A percentile compares a stretch with the other conserved stretches of the same genome.
These are phyloP conservation scores for Drosophila navojoa DNA, from an alignment of 1,140 invertebrate genomes.

Conservation along the genomic window DNA sequence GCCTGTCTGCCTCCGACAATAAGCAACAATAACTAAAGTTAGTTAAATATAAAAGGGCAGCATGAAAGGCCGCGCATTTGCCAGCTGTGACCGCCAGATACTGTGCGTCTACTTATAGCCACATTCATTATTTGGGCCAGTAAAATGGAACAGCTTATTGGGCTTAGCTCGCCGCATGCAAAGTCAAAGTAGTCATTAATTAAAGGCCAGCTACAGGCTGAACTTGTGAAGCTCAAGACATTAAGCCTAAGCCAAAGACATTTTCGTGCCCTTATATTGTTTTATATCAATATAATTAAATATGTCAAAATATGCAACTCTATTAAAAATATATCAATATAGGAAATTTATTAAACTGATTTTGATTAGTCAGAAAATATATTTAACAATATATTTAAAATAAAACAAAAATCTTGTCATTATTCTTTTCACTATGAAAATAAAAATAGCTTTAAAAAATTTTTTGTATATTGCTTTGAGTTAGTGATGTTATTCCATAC, in stretches of 20 bases:
- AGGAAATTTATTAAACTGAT: no score
- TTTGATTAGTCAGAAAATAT: no score
- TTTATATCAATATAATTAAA: no score
- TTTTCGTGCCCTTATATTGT: background rate
- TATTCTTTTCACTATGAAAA: no score
- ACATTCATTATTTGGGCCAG: conserved; percentile 73
- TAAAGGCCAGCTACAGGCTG: conserved; percentile 51
- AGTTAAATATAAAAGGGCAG: conserved; percentile 33
- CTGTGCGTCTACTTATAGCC: conserved; percentile 48
- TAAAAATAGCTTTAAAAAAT: no score
- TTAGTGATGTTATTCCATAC: no score
- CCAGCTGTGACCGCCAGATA: conserved; percentile 56
- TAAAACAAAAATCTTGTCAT: no score
- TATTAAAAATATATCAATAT: no score
- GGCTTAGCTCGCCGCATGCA: conserved; percentile 46
- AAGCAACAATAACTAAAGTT: conserved; percentile 26
- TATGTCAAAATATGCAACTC: no score
- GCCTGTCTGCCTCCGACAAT: conserved; percentile 5
- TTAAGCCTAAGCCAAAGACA: conserved; percentile 16
- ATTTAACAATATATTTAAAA: no score
- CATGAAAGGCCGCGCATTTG: conserved; percentile 40
- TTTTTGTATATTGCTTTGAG: no score
- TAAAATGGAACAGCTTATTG: conserved; percentile 66
- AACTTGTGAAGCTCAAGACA: conserved; percentile 7
- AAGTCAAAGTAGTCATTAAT: conserved; percentile 40